Evolutionary conservation across 2,888 invertebrate genomes (phyloP).

Genomic region (Drosophila neonasuta): DNA sequence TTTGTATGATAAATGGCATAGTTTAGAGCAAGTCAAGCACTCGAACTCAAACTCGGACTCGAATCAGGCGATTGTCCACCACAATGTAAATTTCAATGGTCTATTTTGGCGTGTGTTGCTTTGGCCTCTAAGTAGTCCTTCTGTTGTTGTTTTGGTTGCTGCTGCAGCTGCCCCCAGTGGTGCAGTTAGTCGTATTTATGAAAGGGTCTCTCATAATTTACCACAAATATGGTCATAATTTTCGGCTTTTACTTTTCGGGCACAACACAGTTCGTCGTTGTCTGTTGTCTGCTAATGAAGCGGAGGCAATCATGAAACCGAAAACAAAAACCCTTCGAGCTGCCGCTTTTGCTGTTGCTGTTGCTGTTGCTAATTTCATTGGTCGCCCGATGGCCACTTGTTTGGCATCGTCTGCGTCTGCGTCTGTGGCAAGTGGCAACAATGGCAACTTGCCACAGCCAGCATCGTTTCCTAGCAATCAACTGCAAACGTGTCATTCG

Average conservation of each 20-base stretch:
- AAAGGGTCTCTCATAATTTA: conserved; percentile 79
- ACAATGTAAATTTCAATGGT: conserved; percentile 73
- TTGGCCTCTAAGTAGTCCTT: conserved; percentile 56
- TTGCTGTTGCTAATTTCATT: conserved; percentile 59
- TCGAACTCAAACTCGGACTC: conserved; percentile 31
- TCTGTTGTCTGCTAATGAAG: conserved; percentile 60
- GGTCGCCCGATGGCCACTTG: conserved; percentile 68
- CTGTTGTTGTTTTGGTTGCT: conserved; percentile 26
- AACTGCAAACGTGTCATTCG: conserved; percentile 71
- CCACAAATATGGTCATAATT: conserved; percentile 79
- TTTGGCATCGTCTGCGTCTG: conserved; percentile 26
- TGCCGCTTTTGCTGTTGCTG: neutral
- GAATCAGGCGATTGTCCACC: conserved; percentile 71
- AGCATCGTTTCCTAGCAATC: conserved; percentile 69
- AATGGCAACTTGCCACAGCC: conserved; percentile 26
- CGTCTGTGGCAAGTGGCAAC: conserved; percentile 1
- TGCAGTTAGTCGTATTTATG: conserved; percentile 61
- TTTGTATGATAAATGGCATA: conserved; percentile 78
- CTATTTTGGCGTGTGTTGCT: conserved; percentile 58
- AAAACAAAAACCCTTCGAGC: conserved; percentile 43
- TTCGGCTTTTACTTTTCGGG: conserved; percentile 73
- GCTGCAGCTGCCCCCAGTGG: conserved; percentile 45
- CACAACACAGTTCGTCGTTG: neutral
- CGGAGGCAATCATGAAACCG: conserved; percentile 44
- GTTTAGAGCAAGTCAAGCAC: conserved; percentile 66